Evolutionary conservation across 2,113 vertebrate genomes (phyloP), one percentile per base, ranked within the genome.

Genomic region (Gavialis gangeticus): DNA sequence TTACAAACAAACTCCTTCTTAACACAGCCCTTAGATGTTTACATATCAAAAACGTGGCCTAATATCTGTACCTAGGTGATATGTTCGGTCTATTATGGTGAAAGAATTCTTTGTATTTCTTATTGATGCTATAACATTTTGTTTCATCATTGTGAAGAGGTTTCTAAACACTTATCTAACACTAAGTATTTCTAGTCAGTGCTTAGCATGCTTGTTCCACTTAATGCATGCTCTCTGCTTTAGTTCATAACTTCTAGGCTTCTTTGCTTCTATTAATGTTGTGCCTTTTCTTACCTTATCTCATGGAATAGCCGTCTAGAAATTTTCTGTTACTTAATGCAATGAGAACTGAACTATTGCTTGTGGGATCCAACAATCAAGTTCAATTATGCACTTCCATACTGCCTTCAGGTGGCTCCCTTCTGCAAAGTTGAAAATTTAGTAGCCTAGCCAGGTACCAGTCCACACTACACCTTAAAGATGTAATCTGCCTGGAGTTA

Each of bases 341-440:
- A 56, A 28, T 55, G 27, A 84, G 67, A 91, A 25, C 12, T 67
- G 37, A 77, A 58, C 19, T 60, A 34, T 37, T 79, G 10, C 30
- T 63, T 79, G 18, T 2, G 3, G 54, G 1, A 6, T 82, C 12
- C 27, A 79, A 71, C 89, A 62, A 27, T 17, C 27, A 4, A 2
- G 3, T 79, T 85, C 58, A 30, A 1, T 78, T 62, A 37, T 0
- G 0, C 2, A 55, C 3, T 28, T 78, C 60, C 21, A 81, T 15
- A 14, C 4, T 66, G 13, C 2, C 6, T 87, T 89, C 57, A 62
- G 10, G 18, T 66, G 62, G 46, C 13, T 83, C 4, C 75, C 4
- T 37, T 22, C 76, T 21, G 21, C 2, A 12, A 34, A 19, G 9
- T 1, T 54, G 17, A 64, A 89, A 89, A 55, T 3, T 15, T 16